Evolutionary conservation across 2,113 vertebrate species (phyloP).

Genomic region (Okapia johnstoni): DNA sequence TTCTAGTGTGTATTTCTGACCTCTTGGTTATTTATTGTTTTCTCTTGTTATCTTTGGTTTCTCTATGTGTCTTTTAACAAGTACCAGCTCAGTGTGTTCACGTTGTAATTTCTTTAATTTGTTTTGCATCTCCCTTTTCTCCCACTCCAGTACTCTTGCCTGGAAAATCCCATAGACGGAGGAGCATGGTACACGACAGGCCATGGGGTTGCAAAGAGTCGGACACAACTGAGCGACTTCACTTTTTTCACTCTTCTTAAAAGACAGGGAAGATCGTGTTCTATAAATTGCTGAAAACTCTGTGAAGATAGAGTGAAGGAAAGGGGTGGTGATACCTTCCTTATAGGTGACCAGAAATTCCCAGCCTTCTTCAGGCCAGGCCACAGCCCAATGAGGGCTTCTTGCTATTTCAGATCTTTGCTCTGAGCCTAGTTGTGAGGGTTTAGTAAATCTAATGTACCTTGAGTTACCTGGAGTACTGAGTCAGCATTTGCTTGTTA

Average conservation of each 20-base stretch:
- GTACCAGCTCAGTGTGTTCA: background rate
- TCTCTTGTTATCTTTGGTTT: background rate
- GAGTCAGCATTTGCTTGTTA: background rate
- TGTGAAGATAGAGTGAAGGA: background rate
- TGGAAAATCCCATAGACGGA: too few relatives aligned
- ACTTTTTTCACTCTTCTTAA: background rate
- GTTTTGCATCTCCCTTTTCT: background rate
- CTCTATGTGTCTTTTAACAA: background rate
- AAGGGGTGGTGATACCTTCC: background rate
- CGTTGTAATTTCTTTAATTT: background rate
- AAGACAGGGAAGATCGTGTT: background rate
- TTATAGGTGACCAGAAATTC: background rate
- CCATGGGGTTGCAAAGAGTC: too few relatives aligned
- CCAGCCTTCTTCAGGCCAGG: background rate
- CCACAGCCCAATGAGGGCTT: background rate
- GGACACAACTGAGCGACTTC: too few relatives aligned
- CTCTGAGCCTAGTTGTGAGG: background rate
- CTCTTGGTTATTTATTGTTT: background rate
- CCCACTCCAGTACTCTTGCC: too few relatives aligned
- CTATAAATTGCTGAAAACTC: background rate
- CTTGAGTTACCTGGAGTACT: background rate
- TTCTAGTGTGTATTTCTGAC: background rate
- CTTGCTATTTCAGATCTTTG: background rate
- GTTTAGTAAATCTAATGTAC: accelerated
- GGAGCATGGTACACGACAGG: too few relatives aligned